phyloP scores from a whole-genome alignment of 37 sponge, comb jelly and placozoan genomes.

The Chondrilla cf. caribensis region DNA sequence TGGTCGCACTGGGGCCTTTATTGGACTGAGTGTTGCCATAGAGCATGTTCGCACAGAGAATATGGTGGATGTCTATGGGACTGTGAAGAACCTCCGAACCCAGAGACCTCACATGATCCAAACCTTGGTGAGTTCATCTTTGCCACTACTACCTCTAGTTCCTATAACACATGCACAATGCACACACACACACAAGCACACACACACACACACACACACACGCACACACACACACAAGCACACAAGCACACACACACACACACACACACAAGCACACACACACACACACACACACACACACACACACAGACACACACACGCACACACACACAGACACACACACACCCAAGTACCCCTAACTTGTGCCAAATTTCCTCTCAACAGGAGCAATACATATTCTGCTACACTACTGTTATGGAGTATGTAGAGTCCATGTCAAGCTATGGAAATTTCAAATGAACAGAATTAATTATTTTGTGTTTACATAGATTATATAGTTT shows the following conservation, averaged over 20 bases:
- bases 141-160: too few relatives aligned
- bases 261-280: not conserved
- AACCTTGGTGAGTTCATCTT: slow-evolving; percentile 43
- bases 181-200: not conserved
- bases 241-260: not conserved
- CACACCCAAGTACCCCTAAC: too few relatives aligned
- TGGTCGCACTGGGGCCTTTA: slow-evolving; percentile 74
- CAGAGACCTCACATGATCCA: slow-evolving; percentile 74
- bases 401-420: slow-evolving; percentile 68
- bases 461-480: not conserved
- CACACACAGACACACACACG: not conserved
- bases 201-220: slow-evolving; percentile 18
- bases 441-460: slow-evolving; percentile 67
- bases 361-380: not conserved
- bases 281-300: slow-evolving; percentile 12
- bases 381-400: slow-evolving; percentile 79
- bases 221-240: not conserved
- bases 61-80: slow-evolving; percentile 66
- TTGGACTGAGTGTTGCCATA: slow-evolving; percentile 48
- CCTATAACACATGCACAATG: too few relatives aligned
- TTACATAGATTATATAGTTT: too few relatives aligned
- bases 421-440: slow-evolving; percentile 63
- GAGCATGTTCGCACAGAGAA: slow-evolving; percentile 81
- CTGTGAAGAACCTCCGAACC: slow-evolving; percentile 61
- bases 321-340: not conserved